Conservation (phyloP, 2,113 vertebrate species). For the Plecturocebus donacophilus region DNA sequence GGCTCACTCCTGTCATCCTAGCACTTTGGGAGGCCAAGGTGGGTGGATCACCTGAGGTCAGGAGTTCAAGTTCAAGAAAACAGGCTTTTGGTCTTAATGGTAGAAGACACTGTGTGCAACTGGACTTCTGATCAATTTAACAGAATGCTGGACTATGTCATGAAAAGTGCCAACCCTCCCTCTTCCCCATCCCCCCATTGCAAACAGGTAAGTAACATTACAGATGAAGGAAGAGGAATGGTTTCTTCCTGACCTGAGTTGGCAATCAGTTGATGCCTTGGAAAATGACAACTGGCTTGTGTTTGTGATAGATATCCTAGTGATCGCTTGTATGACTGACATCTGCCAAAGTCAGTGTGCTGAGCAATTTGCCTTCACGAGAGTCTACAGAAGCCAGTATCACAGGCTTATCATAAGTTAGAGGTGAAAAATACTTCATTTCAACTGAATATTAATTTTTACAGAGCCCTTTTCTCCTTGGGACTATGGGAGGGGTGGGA, state of each 20-base stretch:
- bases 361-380: background rate
- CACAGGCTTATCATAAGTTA: slow-evolving; percentile 1
- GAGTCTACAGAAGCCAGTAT: background rate
- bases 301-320: background rate
- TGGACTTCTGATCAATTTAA: background rate
- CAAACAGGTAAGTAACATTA: background rate
- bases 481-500: fast-evolving
- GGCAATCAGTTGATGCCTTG: background rate
- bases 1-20: too few relatives aligned
- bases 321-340: background rate
- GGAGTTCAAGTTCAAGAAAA: too few relatives aligned
- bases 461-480: slow-evolving; percentile 38
- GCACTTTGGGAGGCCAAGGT: too few relatives aligned
- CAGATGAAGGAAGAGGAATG: background rate
- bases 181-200: background rate
- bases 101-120: background rate
- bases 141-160: background rate
- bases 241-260: background rate
- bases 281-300: background rate
- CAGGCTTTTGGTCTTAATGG: background rate
- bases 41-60: too few relatives aligned
- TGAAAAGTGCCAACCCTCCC: background rate
- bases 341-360: background rate
- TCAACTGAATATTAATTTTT: slow-evolving; percentile 62
- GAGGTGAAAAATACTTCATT: background rate